phyloP scores from a whole-genome alignment of 37 sponge, comb jelly and placozoan species.

The Beroe forskalii region DNA sequence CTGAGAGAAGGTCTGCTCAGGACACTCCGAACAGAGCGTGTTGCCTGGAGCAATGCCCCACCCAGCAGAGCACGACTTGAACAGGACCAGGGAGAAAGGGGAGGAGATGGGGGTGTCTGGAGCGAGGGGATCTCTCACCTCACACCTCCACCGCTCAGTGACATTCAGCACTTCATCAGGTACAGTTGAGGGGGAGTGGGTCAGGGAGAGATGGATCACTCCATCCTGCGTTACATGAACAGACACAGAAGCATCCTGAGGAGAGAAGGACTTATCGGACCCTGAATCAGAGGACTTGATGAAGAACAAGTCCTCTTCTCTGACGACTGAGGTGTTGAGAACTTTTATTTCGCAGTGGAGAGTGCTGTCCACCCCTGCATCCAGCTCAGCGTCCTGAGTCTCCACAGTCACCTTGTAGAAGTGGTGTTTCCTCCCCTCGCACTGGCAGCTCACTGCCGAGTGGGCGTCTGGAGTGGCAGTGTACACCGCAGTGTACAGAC shows the following conservation, averaged over 20 bases:
- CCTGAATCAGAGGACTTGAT: background rate
- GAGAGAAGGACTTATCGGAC: no score
- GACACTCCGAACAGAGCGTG: background rate
- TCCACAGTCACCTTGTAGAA: background rate
- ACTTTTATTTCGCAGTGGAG: background rate
- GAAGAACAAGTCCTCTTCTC: background rate
- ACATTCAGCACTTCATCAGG: no score
- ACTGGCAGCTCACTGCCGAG: background rate
- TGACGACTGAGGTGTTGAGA: background rate
- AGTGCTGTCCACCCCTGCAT: background rate
- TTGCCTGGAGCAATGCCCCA: background rate
- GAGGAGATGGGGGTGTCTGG: background rate
- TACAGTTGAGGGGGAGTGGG: no score
- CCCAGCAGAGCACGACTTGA: background rate
- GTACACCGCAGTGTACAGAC: background rate
- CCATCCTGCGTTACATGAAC: no score
- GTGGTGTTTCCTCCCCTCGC: background rate
- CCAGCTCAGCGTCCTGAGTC: background rate
- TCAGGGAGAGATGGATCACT: no score
- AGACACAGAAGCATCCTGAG: no score
- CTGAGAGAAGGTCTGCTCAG: background rate
- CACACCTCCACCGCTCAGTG: background rate
- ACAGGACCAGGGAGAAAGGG: background rate
- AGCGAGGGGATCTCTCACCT: background rate
- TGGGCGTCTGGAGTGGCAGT: background rate